Evolutionary conservation across 2,113 vertebrate species (phyloP).

Genomic region (Pontoporia blainvillei): DNA sequence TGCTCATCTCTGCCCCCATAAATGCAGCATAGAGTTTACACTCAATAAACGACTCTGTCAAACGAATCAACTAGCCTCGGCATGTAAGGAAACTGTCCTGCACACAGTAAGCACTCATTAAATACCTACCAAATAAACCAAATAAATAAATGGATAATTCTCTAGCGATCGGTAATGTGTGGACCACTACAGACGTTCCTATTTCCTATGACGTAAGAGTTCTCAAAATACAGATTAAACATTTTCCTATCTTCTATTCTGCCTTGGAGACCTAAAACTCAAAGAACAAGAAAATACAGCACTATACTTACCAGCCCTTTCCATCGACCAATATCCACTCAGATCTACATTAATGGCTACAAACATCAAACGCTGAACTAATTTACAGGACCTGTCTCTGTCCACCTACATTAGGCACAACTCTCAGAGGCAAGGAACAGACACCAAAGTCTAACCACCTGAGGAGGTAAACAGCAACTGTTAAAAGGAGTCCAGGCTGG

Average conservation of each 20-base stretch:
- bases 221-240: background rate
- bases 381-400: background rate
- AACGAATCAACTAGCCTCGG: background rate
- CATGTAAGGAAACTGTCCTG: background rate
- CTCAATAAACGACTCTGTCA: background rate
- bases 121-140: background rate
- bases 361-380: conserved; percentile 1
- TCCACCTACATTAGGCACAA: background rate
- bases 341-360: background rate
- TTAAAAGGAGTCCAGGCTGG: background rate
- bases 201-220: background rate
- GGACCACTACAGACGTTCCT: background rate
- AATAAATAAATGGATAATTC: background rate
- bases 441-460: background rate
- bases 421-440: background rate
- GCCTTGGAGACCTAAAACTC: background rate
- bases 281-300: background rate
- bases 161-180: background rate
- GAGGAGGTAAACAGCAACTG: background rate
- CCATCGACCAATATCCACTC: background rate
- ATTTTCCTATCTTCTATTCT: background rate
- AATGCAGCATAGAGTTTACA: background rate
- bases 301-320: background rate
- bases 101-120: background rate
- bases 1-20: background rate